A percentile compares a stretch with the other conserved stretches of the same genome.
These are phyloP conservation scores for Micromesistius poutassou DNA, from an alignment of 2,797 vertebrate genomes.

Conservation along the genomic window DNA sequence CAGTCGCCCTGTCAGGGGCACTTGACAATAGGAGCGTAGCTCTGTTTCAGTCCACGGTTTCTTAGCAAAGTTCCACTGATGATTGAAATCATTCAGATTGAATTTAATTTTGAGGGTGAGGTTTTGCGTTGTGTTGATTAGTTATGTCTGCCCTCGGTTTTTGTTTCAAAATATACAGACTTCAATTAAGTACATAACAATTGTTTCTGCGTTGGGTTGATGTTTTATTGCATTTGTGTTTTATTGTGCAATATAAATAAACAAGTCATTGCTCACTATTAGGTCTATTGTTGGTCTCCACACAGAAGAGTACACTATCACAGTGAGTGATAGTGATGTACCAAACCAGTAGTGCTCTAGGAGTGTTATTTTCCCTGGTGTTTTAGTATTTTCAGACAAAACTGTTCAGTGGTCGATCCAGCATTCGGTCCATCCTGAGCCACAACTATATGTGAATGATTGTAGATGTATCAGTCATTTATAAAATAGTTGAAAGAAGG, in stretches of 20 bases:
- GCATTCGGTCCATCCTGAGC: not conserved
- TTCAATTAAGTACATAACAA: not conserved
- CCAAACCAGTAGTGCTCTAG: not conserved
- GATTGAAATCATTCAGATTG: not conserved
- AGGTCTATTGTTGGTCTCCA: not conserved
- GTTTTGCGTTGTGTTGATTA: too few species aligned
- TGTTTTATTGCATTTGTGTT: not conserved
- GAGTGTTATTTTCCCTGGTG: not conserved
- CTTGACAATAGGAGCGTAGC: not conserved
- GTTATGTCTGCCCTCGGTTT: too few species aligned
- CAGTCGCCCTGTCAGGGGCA: not conserved
- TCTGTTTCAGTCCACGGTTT: not conserved
- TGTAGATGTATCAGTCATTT: not conserved
- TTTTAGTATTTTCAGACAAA: not conserved
- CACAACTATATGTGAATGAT: not conserved
- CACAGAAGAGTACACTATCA: too few species aligned
- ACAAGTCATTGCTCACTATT: not conserved
- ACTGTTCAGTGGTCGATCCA: not conserved
- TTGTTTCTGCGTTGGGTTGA: not conserved
- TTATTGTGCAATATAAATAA: not conserved
- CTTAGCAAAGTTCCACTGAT: slow-evolving; percentile 10
- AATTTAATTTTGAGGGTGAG: not conserved
- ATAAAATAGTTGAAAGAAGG: not conserved
- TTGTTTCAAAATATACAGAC: not conserved
- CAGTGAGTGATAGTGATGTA: not conserved